Evolutionary conservation across 53 echinoderm and acorn worm species (phyloP), one percentile per base, ranked within the genome.

Genomic region (Apostichopus leukothele): DNA sequence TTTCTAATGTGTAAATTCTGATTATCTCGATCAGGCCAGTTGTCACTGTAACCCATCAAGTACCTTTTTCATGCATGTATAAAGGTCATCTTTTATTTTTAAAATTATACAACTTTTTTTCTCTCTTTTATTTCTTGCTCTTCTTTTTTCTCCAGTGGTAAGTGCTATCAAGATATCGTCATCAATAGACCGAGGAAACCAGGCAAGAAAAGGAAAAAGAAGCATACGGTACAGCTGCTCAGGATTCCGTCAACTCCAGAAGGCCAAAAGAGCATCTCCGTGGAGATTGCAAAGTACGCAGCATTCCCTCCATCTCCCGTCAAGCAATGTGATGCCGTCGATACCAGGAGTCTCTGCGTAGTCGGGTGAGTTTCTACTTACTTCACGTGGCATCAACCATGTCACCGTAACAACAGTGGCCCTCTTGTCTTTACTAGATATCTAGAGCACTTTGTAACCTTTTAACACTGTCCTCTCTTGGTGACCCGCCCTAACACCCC

Each of bases 211-310:
- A 81, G 90, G 74, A 83, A 88, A 61, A 76, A 76, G n/a, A 92
- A 92, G 25, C 97, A 97, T 89, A 95, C 95, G 53, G 95, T 97
- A 14, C 95, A 97, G 88, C 93, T 95, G 57, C 76, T 97, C 8
- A 97, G 79, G 39, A 97, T 97, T 66, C 97, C 97, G 18, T 94
- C 97, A 1, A 95, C 95, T 0, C 97, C 97, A 19, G 95, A 97
- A 50, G 97, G 97, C 12, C 91, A 95, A 87, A 95, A 95, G 88
- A 90, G 93, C 67, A 93, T 97, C 90, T 95, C 93, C 1, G 90
- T 97, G 14, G 90, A 92, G 11, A 86, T 97, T 7, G 94, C 94
- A 39, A 91, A 95, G 27, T 60, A 63, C 11, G n/a, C 85, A 53
- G 86, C 87, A 20, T 63, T 76, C 57, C 86, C 88, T 19, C 76